phyloP scores from a whole-genome alignment of 2,888 invertebrate species.

The Archips xylosteana region DNA sequence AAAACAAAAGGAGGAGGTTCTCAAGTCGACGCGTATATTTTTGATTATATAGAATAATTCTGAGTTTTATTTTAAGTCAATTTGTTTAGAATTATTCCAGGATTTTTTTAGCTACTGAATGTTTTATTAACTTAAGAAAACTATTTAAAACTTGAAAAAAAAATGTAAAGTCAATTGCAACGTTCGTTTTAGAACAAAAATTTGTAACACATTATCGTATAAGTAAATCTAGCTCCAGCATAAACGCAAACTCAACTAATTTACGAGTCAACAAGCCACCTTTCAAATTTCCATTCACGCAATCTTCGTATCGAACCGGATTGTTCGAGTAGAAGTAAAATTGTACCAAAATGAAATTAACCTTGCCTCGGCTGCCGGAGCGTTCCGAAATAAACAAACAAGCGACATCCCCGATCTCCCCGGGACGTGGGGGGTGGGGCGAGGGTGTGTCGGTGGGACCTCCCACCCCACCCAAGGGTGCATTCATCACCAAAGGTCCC shows the following conservation, averaged over 20 bases:
- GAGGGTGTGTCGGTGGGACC: slow-evolving; percentile 26
- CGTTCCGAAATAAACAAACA: slow-evolving; percentile 60
- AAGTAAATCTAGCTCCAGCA: not conserved
- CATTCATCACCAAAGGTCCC: slow-evolving; percentile 62
- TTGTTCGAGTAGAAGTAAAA: not conserved
- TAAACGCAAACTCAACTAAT: slow-evolving; percentile 18
- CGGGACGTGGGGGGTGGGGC: slow-evolving; percentile 44
- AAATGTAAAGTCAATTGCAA: not conserved
- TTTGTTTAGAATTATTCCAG: too few relatives aligned
- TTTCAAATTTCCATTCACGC: slow-evolving; percentile 38
- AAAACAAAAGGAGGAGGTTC: too few relatives aligned
- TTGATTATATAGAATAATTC: not conserved
- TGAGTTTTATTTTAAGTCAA: too few relatives aligned
- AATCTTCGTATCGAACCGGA: slow-evolving; percentile 16
- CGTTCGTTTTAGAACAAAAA: not conserved
- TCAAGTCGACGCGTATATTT: too few relatives aligned
- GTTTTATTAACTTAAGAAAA: too few relatives aligned
- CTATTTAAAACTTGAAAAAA: too few relatives aligned
- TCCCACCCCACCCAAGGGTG: slow-evolving; percentile 54
- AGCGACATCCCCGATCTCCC: slow-evolving; percentile 50
- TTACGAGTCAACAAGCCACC: slow-evolving; percentile 20
- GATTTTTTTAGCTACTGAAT: too few relatives aligned
- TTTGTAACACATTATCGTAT: not conserved
- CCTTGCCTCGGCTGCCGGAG: slow-evolving; percentile 57
- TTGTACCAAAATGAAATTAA: slow-evolving; percentile 46